phyloP scores from a whole-genome alignment of 2,113 vertebrate species.

The Carettochelys insculpta region DNA sequence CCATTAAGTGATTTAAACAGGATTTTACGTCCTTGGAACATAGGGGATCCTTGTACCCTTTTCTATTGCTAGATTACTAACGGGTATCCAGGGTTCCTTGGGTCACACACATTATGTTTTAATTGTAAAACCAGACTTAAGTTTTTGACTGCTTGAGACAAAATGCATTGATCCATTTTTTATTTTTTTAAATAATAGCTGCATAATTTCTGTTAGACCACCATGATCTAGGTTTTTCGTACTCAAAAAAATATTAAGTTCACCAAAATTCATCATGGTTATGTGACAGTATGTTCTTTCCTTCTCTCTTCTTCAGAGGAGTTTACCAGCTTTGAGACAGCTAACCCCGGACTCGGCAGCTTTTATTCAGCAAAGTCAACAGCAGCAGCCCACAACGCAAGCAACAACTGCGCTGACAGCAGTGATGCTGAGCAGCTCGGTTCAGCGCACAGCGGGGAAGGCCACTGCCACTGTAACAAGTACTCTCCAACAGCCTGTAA shows the following conservation, averaged over 20 bases:
- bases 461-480: conserved; percentile 83
- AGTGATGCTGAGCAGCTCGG: conserved; percentile 82
- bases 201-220: neutral
- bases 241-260: neutral
- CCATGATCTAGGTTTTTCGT: neutral
- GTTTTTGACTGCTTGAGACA: rapidly evolving
- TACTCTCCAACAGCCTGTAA: conserved; percentile 88
- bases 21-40: no score
- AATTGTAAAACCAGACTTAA: rapidly evolving
- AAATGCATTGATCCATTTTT: rapidly evolving
- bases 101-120: neutral
- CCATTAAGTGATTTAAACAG: no score
- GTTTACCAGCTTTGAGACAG: conserved; percentile 95
- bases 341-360: conserved; percentile 93
- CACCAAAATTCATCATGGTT: neutral
- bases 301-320: conserved; percentile 82
- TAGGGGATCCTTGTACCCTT: neutral
- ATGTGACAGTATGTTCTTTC: neutral
- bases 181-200: neutral
- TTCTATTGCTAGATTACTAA: neutral
- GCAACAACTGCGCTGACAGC: conserved; percentile 84
- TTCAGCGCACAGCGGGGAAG: conserved; percentile 82
- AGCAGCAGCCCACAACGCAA: conserved; percentile 82
- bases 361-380: conserved; percentile 97
- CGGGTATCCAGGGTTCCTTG: neutral